A percentile compares a stretch with the other conserved stretches of the same genome.
Evolutionary conservation across 2,888 invertebrate genomes (phyloP).

Genomic region (Andrena chrysosceles): DNA sequence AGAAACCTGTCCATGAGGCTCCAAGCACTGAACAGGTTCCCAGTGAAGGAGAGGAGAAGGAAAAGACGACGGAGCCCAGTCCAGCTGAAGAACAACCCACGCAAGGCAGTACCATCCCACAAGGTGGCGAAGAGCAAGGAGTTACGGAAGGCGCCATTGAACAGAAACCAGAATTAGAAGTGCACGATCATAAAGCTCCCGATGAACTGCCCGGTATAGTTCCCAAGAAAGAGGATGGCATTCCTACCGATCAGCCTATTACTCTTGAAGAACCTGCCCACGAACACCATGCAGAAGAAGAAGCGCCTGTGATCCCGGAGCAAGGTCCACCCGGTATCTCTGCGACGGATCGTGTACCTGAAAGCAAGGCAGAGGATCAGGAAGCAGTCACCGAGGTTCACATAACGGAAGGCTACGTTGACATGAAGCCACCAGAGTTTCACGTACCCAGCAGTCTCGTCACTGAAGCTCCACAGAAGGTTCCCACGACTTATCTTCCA

Average conservation of each 20-base stretch:
- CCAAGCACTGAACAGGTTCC: slow-evolving; percentile 55
- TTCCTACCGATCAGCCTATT: slow-evolving; percentile 19
- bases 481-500: slow-evolving; percentile 72
- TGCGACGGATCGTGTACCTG: slow-evolving; percentile 74
- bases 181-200: slow-evolving; percentile 33
- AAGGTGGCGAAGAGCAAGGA: slow-evolving; percentile 22
- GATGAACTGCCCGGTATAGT: slow-evolving; percentile 38
- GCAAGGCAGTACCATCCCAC: slow-evolving; percentile 26
- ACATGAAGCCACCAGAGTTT: slow-evolving; percentile 65
- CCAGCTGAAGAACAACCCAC: slow-evolving; percentile 32
- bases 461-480: slow-evolving; percentile 72
- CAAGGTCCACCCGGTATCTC: slow-evolving; percentile 77
- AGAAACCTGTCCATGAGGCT: slow-evolving; percentile 33
- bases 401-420: slow-evolving; percentile 71
- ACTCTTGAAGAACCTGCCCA: slow-evolving; percentile 26
- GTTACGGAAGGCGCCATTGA: slow-evolving; percentile 24
- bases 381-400: slow-evolving; percentile 71
- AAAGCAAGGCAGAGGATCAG: slow-evolving; percentile 79
- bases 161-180: slow-evolving; percentile 48
- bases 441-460: slow-evolving; percentile 69
- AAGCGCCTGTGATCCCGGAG: slow-evolving; percentile 58
- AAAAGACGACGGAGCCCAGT: slow-evolving; percentile 19
- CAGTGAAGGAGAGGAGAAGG: slow-evolving; percentile 23
- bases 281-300: slow-evolving; percentile 17
- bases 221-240: slow-evolving; percentile 60